Conservation (phyloP, 2,113 vertebrate species). For the Peucedramus taeniatus region DNA sequence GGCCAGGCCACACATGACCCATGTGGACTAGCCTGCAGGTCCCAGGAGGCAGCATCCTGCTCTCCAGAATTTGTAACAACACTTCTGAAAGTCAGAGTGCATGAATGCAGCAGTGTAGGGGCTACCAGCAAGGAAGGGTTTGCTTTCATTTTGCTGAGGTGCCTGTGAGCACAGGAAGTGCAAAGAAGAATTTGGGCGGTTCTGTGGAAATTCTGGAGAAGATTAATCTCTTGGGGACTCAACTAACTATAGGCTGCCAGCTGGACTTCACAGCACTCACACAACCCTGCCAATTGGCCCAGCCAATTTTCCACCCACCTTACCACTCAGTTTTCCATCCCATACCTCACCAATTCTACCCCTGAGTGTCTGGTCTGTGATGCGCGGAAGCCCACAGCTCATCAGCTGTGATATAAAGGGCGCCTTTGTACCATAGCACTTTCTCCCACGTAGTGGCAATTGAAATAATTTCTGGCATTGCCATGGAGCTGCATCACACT, state of each 20-base stretch:
- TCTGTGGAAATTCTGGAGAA: not conserved
- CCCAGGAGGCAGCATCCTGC: not conserved
- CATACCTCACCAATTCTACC: not conserved
- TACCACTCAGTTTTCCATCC: not conserved
- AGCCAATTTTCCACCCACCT: not conserved
- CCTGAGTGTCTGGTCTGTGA: not conserved
- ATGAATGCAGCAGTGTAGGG: rapidly evolving
- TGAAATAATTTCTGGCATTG: not conserved
- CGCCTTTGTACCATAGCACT: rapidly evolving
- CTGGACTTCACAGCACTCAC: not conserved
- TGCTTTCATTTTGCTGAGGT: not conserved
- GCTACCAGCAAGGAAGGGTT: not conserved
- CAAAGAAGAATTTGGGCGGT: not conserved
- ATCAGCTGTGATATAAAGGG: not conserved
- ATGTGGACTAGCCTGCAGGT: not conserved
- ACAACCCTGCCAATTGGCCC: not conserved
- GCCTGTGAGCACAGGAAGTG: not conserved
- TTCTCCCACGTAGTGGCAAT: not conserved
- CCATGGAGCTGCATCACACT: not conserved
- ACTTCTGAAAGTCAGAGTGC: not conserved
- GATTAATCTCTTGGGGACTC: not conserved
- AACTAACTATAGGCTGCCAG: not conserved
- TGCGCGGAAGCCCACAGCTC: not conserved
- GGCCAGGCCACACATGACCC: rapidly evolving
- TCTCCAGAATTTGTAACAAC: not conserved